Percentiles rank a stretch among this genome's conserved stretches.
Conservation (phyloP, 53 echinoderm and acorn worm species). For the Henricia sp. region DNA sequence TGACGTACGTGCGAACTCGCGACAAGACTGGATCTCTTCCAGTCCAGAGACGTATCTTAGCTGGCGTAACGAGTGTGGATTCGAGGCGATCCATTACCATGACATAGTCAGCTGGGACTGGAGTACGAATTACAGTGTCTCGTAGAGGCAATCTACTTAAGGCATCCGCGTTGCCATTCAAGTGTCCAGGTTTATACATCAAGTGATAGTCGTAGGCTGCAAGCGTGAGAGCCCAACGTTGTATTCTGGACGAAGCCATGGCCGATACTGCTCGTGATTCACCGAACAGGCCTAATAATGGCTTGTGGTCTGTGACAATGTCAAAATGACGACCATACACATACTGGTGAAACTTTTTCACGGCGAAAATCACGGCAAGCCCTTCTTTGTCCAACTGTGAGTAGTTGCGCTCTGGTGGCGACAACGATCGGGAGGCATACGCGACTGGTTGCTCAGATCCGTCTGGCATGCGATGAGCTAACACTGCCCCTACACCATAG, state of each 20-base stretch:
- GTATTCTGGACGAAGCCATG: constrained; percentile 51
- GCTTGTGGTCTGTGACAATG: constrained; percentile 66
- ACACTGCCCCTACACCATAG: constrained; percentile 59
- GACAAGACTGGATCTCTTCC: constrained; percentile 44
- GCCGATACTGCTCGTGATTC: constrained; percentile 50
- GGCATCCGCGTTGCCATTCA: constrained; percentile 21
- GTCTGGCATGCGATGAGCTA: constrained; percentile 45
- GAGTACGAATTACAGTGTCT: constrained; percentile 11
- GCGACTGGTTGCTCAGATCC: constrained; percentile 68
- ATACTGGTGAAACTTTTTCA: constrained; percentile 70
- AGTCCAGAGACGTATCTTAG: constrained; percentile 37
- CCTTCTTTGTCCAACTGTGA: constrained; percentile 79
- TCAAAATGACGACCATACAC: constrained; percentile 55
- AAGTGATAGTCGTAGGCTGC: constrained; percentile 5
- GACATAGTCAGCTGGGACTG: constrained; percentile 63
- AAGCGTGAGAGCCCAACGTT: constrained; percentile 33
- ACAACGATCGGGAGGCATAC: constrained; percentile 71
- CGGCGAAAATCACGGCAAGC: constrained; percentile 69
- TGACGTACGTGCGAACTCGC: constrained; percentile 40
- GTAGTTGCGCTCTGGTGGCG: constrained; percentile 55
- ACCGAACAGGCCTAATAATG: constrained; percentile 60
- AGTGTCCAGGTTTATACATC: constrained; percentile 15
- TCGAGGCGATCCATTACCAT: too few species aligned
- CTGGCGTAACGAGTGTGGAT: constrained; percentile 32
- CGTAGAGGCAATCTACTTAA: constrained; percentile 40